Percentiles rank a stretch among this genome's conserved stretches.
These are phyloP conservation scores for Blastobasis adustella DNA, from an alignment of 2,888 invertebrate genomes.

Conservation along the genomic window DNA sequence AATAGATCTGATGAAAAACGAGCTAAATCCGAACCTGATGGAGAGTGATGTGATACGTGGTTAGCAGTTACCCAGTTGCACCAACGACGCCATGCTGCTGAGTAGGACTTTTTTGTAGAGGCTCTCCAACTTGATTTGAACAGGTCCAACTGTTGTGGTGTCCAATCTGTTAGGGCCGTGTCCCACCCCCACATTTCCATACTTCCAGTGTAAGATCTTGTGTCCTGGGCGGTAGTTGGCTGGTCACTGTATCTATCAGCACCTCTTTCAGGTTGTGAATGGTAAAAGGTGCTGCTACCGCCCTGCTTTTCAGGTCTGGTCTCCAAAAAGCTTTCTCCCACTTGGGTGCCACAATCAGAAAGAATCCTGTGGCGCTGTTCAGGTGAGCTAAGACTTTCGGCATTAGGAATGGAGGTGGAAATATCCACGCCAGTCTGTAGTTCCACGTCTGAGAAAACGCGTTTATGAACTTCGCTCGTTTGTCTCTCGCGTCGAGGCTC, in stretches of 20 bases:
- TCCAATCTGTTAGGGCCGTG: constrained; percentile 4
- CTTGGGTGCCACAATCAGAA: constrained; percentile 14
- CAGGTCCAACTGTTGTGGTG: background rate
- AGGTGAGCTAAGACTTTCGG: constrained; percentile 8
- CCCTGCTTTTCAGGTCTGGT: constrained; percentile 8
- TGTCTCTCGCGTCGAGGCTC: background rate
- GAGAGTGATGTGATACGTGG: background rate
- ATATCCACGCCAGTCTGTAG: constrained; percentile 10
- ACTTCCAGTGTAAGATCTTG: constrained; percentile 10
- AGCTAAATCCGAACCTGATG: constrained; percentile 5
- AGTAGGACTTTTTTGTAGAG: constrained; percentile 11
- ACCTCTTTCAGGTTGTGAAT: constrained; percentile 4
- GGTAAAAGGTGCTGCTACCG: constrained; percentile 10
- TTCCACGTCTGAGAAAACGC: constrained; percentile 6
- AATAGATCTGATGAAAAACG: constrained; percentile 13
- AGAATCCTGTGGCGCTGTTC: constrained; percentile 6
- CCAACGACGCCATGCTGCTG: constrained; percentile 13
- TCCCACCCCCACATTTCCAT: constrained; percentile 19
- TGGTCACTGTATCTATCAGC: constrained; percentile 13
- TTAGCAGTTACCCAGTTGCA: constrained; percentile 2
- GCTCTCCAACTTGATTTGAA: constrained; percentile 10
- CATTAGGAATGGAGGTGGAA: constrained; percentile 11
- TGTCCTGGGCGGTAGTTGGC: constrained; percentile 7
- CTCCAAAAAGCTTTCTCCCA: constrained; percentile 14
- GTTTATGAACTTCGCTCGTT: background rate